Evolutionary conservation across 2,888 invertebrate species (phyloP).

Genomic region (Dendrolimus pini): DNA sequence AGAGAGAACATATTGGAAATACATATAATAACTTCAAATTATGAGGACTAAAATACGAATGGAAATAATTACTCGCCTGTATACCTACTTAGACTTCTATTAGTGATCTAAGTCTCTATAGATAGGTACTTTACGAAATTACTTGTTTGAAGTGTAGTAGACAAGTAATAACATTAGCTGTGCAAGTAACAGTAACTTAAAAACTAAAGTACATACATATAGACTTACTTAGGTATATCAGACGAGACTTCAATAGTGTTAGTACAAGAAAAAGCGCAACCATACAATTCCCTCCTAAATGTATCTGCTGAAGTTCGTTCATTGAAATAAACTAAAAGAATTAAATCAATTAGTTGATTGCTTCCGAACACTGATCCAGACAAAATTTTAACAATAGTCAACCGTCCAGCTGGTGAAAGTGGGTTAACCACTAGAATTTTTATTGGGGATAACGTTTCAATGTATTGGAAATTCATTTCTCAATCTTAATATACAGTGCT

Average conservation of each 20-base stretch:
- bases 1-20: too few species aligned
- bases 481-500: background rate
- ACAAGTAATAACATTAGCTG: too few species aligned
- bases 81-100: too few species aligned
- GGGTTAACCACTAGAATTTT: conserved; percentile 52
- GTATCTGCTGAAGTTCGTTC: conserved; percentile 34
- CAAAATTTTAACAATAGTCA: conserved; percentile 45
- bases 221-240: conserved; percentile 47
- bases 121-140: too few species aligned
- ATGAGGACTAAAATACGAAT: too few species aligned
- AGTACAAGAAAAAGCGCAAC: conserved; percentile 43
- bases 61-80: too few species aligned
- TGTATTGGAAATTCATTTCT: conserved; percentile 48
- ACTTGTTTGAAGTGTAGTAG: too few species aligned
- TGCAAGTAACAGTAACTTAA: too few species aligned
- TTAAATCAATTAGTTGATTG: conserved; percentile 41
- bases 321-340: conserved; percentile 47
- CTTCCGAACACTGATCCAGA: conserved; percentile 48
- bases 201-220: too few species aligned
- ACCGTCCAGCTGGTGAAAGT: conserved; percentile 33
- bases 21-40: too few species aligned
- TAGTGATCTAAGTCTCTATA: too few species aligned
- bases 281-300: conserved; percentile 37
- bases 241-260: conserved; percentile 42
- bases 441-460: conserved; percentile 27